Conservation (phyloP, 2,888 invertebrate species). For the Diarsia mendica region DNA sequence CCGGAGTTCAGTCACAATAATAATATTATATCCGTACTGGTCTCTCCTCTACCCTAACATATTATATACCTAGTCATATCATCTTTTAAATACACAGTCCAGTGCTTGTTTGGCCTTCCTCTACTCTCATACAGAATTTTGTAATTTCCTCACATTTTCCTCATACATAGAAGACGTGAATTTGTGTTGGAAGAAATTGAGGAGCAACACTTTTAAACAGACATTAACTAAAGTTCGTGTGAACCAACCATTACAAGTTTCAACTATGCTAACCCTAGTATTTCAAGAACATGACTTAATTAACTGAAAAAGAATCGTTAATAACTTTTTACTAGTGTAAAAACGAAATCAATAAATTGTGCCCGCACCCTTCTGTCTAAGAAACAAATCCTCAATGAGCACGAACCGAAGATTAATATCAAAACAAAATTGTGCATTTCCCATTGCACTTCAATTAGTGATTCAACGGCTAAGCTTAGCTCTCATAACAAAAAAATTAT, state of each 20-base stretch:
- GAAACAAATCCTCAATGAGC: constrained; percentile 60
- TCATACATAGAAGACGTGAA: too few relatives aligned
- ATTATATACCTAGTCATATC: too few relatives aligned
- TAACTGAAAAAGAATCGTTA: not conserved
- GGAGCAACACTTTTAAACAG: not conserved
- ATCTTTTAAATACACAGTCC: too few relatives aligned
- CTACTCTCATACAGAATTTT: too few relatives aligned
- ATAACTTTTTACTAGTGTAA: not conserved
- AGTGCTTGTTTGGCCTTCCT: too few relatives aligned
- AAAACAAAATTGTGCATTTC: constrained; percentile 65
- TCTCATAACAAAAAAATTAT: constrained; percentile 41
- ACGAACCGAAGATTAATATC: constrained; percentile 68
- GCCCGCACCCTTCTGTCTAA: constrained; percentile 47
- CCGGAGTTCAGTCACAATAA: not conserved
- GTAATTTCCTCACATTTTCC: too few relatives aligned
- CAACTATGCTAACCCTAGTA: not conserved
- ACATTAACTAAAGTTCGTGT: not conserved
- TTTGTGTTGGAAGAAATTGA: not conserved
- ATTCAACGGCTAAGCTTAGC: constrained; percentile 39
- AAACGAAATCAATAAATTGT: constrained; percentile 40
- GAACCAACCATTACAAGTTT: not conserved
- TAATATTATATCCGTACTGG: not conserved
- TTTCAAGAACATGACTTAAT: not conserved
- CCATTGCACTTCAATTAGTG: constrained; percentile 72
- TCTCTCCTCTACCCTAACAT: too few relatives aligned